Percentiles rank a stretch among this genome's conserved stretches.
Conservation (phyloP, 2,888 invertebrate genomes). For the Drosophila ezoana region DNA sequence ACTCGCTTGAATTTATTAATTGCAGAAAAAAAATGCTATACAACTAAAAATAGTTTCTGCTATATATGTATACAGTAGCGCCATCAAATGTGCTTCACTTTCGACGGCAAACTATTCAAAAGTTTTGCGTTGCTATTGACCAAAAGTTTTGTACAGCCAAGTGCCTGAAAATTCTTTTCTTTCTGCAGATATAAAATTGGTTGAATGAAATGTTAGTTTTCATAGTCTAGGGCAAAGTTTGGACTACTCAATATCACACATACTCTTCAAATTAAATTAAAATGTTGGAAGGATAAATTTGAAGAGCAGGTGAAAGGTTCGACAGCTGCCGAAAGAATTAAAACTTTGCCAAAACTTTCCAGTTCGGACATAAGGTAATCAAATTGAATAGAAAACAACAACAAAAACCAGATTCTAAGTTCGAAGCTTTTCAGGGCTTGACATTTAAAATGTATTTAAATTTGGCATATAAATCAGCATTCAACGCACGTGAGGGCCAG, state of each 20-base stretch:
- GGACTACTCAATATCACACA: constrained; percentile 5
- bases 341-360: constrained; percentile 20
- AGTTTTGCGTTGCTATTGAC: neutral
- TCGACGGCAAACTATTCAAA: neutral
- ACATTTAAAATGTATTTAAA: constrained; percentile 16
- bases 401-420: neutral
- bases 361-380: constrained; percentile 8
- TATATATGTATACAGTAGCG: neutral
- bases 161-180: neutral
- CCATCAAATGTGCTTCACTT: neutral
- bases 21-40: too few relatives aligned
- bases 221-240: constrained; percentile 9
- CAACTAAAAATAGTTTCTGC: too few relatives aligned
- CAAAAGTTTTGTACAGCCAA: neutral
- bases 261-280: constrained; percentile 6
- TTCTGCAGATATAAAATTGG: neutral
- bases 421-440: neutral
- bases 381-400: constrained; percentile 2
- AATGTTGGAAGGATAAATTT: constrained; percentile 9
- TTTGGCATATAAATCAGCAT: neutral
- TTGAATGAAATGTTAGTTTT: neutral
- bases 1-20: too few relatives aligned
- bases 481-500: neutral
- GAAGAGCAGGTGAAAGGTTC: constrained; percentile 9
- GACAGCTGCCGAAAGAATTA: constrained; percentile 18